A percentile compares a stretch with the other conserved stretches of the same genome.
Conservation (phyloP, 1,140 invertebrate genomes). For the Propsilocerus akamusi region DNA sequence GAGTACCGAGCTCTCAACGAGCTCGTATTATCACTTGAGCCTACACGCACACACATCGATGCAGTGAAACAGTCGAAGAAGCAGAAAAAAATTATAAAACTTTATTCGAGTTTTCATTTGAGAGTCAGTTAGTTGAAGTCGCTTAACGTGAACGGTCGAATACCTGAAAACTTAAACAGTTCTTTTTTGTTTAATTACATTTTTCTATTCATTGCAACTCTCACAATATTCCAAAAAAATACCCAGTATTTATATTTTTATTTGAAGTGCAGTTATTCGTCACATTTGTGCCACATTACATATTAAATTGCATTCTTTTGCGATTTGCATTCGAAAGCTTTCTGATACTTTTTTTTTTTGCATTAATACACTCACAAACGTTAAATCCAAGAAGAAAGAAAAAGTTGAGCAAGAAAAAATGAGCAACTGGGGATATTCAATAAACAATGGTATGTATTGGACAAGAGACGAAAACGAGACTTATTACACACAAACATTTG, state of each 20-base stretch:
- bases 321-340: not conserved
- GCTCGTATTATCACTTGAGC: not conserved
- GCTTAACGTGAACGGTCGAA: not conserved
- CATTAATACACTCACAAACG: not conserved
- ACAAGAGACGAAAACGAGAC: too few species aligned
- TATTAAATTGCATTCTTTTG: not conserved
- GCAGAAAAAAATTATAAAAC: not conserved
- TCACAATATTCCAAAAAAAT: too few species aligned
- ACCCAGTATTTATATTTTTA: too few species aligned
- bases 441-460: constrained; percentile 18
- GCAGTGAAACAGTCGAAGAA: not conserved
- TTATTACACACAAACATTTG: too few species aligned
- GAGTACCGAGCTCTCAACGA: too few species aligned
- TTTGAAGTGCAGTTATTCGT: too few species aligned
- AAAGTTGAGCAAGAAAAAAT: constrained; percentile 10
- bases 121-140: not conserved
- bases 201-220: too few species aligned
- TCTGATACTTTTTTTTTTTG: not conserved
- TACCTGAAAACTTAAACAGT: not conserved
- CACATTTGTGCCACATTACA: too few species aligned
- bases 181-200: not conserved
- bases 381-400: not conserved
- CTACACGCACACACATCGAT: not conserved
- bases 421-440: constrained; percentile 22
- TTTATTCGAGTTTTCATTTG: not conserved